A percentile compares a stretch with the other conserved stretches of the same genome.
Conservation (phyloP, 2,888 invertebrate species). For the Myopa testacea region DNA sequence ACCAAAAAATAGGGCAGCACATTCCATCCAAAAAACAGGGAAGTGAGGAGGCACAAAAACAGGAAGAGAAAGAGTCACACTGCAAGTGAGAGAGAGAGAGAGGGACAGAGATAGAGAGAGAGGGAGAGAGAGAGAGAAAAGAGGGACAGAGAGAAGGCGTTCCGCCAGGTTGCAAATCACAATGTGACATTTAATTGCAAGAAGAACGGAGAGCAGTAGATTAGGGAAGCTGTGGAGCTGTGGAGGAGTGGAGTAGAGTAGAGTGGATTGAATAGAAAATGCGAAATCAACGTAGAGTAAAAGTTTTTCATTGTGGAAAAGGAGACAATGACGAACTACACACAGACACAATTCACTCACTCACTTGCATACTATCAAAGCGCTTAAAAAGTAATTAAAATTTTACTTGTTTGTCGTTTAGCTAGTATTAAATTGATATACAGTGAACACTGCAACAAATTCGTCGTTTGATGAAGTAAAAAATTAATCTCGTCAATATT, state of each 20-base stretch:
- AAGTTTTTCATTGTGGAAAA: conserved; percentile 51
- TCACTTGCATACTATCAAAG: background rate
- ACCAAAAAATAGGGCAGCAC: conserved; percentile 41
- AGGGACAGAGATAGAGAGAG: background rate
- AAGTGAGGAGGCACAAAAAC: background rate
- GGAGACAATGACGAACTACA: conserved; percentile 22
- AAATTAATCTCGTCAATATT: too few species aligned
- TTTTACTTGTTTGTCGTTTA: conserved; percentile 29
- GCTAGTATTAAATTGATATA: background rate
- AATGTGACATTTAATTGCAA: background rate
- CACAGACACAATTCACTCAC: conserved; percentile 1
- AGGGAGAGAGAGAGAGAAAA: background rate
- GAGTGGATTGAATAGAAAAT: conserved; percentile 20
- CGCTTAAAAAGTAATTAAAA: conserved; percentile 37
- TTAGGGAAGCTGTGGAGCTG: background rate
- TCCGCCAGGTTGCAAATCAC: background rate
- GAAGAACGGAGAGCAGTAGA: background rate
- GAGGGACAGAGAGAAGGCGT: background rate
- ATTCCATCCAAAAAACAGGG: background rate
- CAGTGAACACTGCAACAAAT: too few species aligned
- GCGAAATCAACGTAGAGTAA: conserved; percentile 60
- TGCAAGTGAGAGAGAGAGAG: background rate
- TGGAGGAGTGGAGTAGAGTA: background rate
- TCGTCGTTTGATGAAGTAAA: too few species aligned
- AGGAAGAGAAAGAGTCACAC: background rate